Conservation (phyloP, 1,140 invertebrate species). For the Akabosia matsudoensis region DNA sequence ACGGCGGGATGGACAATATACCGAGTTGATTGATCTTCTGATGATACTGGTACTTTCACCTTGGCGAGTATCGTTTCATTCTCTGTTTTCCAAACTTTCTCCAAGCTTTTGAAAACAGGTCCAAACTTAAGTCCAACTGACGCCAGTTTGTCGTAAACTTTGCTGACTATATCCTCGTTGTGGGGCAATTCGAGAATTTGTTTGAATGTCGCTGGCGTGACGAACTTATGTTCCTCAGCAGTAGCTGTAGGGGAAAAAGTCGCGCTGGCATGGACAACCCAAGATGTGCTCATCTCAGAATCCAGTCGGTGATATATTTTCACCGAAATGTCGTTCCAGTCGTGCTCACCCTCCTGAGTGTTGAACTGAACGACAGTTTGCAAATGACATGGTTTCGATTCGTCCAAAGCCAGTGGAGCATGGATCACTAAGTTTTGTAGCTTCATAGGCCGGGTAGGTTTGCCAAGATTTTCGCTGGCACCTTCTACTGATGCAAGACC, state of each 20-base stretch:
- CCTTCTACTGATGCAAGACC: not conserved
- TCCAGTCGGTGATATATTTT: not conserved
- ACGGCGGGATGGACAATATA: constrained; percentile 22
- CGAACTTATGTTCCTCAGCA: not conserved
- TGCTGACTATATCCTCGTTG: not conserved
- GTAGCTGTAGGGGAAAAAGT: not conserved
- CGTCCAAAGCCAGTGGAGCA: not conserved
- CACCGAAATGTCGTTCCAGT: not conserved
- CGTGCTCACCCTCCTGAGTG: not conserved
- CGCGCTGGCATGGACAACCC: not conserved
- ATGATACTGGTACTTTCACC: not conserved
- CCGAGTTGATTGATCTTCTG: not conserved
- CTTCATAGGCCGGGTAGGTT: not conserved
- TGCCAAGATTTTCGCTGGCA: not conserved
- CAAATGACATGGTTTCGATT: not conserved
- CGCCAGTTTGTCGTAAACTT: constrained; percentile 27
- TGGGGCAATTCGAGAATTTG: not conserved
- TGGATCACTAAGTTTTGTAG: not conserved
- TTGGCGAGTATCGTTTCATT: not conserved
- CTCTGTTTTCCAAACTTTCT: not conserved
- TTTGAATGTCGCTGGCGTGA: not conserved
- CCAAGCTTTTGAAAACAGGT: not conserved
- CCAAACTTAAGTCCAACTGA: constrained; percentile 32
- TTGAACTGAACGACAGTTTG: constrained; percentile 16
- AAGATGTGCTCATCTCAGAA: not conserved